These are phyloP conservation scores for Sesamia nonagrioides DNA, from an alignment of 1,140 invertebrate genomes.

Conservation along the genomic window DNA sequence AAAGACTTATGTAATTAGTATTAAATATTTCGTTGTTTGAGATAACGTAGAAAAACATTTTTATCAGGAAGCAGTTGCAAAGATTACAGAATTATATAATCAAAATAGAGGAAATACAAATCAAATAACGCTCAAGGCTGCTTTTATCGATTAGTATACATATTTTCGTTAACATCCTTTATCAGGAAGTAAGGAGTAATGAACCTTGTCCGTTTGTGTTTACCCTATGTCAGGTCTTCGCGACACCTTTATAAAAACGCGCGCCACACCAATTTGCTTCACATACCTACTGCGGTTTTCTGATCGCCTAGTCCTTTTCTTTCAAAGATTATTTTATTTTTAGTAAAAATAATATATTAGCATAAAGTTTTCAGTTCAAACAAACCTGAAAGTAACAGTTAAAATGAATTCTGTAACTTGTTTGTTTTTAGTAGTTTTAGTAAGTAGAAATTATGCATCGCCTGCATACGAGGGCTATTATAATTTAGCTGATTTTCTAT, in stretches of 20 bases:
- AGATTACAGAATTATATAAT: slow-evolving; percentile 27
- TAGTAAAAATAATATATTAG: not conserved
- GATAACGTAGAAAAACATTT: slow-evolving; percentile 1
- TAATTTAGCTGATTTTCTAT: slow-evolving; percentile 35
- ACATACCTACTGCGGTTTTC: slow-evolving; percentile 61
- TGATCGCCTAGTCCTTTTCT: slow-evolving; percentile 66
- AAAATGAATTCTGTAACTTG: slow-evolving; percentile 18
- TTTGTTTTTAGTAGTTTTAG: slow-evolving; percentile 1
- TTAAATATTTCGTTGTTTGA: no score
- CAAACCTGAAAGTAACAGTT: not conserved
- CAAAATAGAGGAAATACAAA: slow-evolving; percentile 54
- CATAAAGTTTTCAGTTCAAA: not conserved
- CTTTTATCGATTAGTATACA: slow-evolving; percentile 72
- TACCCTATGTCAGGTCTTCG: slow-evolving; percentile 67
- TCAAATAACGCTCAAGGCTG: slow-evolving; percentile 55
- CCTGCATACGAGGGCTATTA: slow-evolving; percentile 58
- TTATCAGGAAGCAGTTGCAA: slow-evolving; percentile 5
- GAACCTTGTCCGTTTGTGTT: slow-evolving; percentile 69
- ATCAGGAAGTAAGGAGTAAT: slow-evolving; percentile 75
- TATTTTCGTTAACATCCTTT: slow-evolving; percentile 68
- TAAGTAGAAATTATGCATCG: slow-evolving; percentile 47
- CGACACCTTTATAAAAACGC: slow-evolving; percentile 68
- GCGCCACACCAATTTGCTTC: slow-evolving; percentile 51
- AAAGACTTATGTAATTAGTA: not conserved
- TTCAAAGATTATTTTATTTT: slow-evolving; percentile 9